Evolutionary conservation across 1,140 invertebrate genomes (phyloP), one percentile per base, ranked within the genome.

Genomic region (Zaprionus inermis): DNA sequence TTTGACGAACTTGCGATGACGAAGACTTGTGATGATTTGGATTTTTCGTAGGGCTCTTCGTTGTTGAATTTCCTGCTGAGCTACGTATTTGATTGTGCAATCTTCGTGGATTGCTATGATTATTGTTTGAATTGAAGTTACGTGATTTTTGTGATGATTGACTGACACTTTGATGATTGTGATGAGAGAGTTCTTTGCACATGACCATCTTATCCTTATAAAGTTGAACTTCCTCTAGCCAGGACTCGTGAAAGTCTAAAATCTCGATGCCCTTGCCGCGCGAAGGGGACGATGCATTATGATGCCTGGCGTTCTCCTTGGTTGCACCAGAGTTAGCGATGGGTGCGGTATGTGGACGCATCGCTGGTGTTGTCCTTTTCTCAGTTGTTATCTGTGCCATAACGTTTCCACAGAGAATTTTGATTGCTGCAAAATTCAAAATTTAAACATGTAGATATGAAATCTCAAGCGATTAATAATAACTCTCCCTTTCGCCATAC

Each of bases 381-480:
- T 92, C 91, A 70, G 80, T 89, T 73, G 80, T 85, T 56, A 92
- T 90, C 73, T 92, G 91, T 71, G 91, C 85, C 91, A 92, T 92
- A 63, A 28, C 61, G 60, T 79, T 64, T 67, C 72, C 64, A 91
- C 82, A 85, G 70, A 36, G 60, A 91, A 90, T 91, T 91, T 91
- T 54, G 83, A 72, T 56, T 73, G 55, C 84, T 89, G 63, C 7
- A 67, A 66, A 6, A 12, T n/a, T 3, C 1, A 30, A 28, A 28
- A 16, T 30, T 18, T 10, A 7, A 3, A 12, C n/a, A 7, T 12
- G 18, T 24, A 7, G 12, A 54, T 11, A 12, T 30, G 28, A 46
- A 46, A 38, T n/a, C n/a, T 18, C 32, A 66, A 20, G 28, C 20
- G 34, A 55, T 73, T 49, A 24, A 24, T 24, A 65, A 20, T 32